Base-by-base conservation (phyloP, 2,888 invertebrate genomes). In the Matsumyia berberina region DNA sequence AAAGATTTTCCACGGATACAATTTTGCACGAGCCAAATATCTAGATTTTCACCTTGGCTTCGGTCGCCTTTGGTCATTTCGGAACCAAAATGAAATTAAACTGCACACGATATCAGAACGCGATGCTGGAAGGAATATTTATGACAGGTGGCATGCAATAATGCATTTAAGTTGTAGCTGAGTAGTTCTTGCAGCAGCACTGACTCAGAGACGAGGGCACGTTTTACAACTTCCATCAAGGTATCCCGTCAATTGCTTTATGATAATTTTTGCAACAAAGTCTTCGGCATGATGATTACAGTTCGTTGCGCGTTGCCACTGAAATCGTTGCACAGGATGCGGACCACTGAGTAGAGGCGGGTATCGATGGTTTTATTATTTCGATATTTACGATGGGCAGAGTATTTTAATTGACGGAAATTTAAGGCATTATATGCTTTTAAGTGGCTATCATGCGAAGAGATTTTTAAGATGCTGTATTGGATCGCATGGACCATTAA, bases 61-160 rank as follows among this genome's bases (percentile, higher is more conserved):
- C 7, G 12, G 39, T 57, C 57, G 77, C 69, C 58, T 35, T 67
- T 70, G 72, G 53, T 60, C 72, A 58, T 77, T 77, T 64, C 39
- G 53, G 42, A 67, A 42, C 53, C 60, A 12, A 67, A 70, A 29
- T 46, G 29, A 78, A 77, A 64, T 82, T 62, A 64, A 66, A 66
- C 19, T 12, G 37, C 70, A 70, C 57, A 69, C 57, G 57, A 64
- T 49, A 58, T 69, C 64, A 24, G 44, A 31, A 57, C 7, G 9
- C 51, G 58, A 58, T 62, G 66, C 31, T 33, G 44, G 24, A 4
- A 31, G 37, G 49, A 46, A 15, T 73, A 74, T 85, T 85, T 80
- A 85, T 70, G 74, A 60, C 80, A 76, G 37, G 70, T 79, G 66
- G 85, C 85, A 80, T 85, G 85, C 85, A 80, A 80, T 80, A 85